Evolutionary conservation across 2,113 vertebrate species (phyloP), one percentile per base, ranked within the genome.

Genomic region (Electrona antarctica): DNA sequence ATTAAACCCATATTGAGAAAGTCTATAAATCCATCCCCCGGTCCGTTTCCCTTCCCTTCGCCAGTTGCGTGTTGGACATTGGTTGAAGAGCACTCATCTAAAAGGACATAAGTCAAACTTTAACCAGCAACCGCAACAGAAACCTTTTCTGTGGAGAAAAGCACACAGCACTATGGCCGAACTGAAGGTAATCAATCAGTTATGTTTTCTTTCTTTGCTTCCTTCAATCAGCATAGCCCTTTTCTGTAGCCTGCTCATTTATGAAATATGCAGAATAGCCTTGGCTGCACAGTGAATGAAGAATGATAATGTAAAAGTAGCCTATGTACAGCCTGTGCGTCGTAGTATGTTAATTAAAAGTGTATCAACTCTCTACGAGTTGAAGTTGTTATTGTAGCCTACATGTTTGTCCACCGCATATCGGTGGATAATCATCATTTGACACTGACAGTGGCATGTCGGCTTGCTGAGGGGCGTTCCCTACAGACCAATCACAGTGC

Each of bases 101-200:
- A 56, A 55, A 67, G 11, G 51, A 33, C 6, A 10, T 46, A 59
- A 63, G 76, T 84, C 78, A 12, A 75, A 74, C 49, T 66, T 2
- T 79, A 67, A 65, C 71, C 21, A 55, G 69, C n/a, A n/a, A 33
- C 4, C 29, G 28, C 33, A 28, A 33, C 51, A 21, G 46, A 41
- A 15, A 64, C 48, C 7, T 58, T 70, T 67, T 47, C 46, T 70
- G 50, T 29, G 49, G 49, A 41, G 9, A 58, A 13, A 45, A 41
- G 8, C 77, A 75, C 65, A 81, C 57, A 13, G 0, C 51, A 90
- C 45, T 67, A 96, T 96, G 96, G 78, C 90, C 0, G 91, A 88
- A 74, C 80, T 98, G 33, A 95, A 97, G 96, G 97, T 99, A 95
- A 94, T 41, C 33, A 41, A 94, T 54, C 59, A 9, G 50, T 41